A percentile compares a stretch with the other conserved stretches of the same genome.
Conservation (phyloP, 2,888 invertebrate genomes). For the Drosophila imparisetae region DNA sequence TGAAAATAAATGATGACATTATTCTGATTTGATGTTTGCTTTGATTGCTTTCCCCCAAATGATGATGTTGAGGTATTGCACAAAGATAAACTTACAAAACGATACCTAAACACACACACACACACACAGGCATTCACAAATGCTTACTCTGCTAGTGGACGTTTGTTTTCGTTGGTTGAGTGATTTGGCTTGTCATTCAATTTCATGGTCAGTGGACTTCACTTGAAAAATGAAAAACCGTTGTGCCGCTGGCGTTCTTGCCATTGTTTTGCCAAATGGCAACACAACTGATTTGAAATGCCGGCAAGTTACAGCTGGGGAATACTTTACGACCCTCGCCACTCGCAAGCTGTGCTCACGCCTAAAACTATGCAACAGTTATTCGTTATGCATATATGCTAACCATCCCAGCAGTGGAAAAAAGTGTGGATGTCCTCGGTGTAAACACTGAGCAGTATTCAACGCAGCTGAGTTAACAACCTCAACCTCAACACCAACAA, state of each 20-base stretch:
- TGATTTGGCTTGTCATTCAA: slow-evolving; percentile 77
- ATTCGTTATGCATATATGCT: slow-evolving; percentile 29
- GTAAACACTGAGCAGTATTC: slow-evolving; percentile 39
- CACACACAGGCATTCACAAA: neutral
- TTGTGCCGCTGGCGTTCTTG: slow-evolving; percentile 26
- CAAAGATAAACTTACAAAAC: slow-evolving; percentile 48
- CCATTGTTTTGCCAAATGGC: slow-evolving; percentile 47
- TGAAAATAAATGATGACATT: slow-evolving; percentile 78
- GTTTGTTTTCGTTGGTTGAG: slow-evolving; percentile 66
- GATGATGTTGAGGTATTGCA: slow-evolving; percentile 71
- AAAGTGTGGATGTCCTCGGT: slow-evolving; percentile 23
- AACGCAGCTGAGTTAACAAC: slow-evolving; percentile 24
- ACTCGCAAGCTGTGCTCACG: slow-evolving; percentile 14
- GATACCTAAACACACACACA: slow-evolving; percentile 13
- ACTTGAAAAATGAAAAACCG: slow-evolving; percentile 53
- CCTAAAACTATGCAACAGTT: slow-evolving; percentile 43
- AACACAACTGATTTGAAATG: slow-evolving; percentile 60
- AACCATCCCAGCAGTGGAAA: slow-evolving; percentile 6
- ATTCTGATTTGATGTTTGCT: slow-evolving; percentile 78
- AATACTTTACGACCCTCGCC: slow-evolving; percentile 22
- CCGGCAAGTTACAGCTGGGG: slow-evolving; percentile 54
- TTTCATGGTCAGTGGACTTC: slow-evolving; percentile 73
- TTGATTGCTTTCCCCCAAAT: slow-evolving; percentile 74
- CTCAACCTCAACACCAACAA: slow-evolving; percentile 5
- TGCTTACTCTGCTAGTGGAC: slow-evolving; percentile 16